These are phyloP conservation scores for Epirrhoe tristata DNA, from an alignment of 2,888 invertebrate genomes.

Conservation along the genomic window DNA sequence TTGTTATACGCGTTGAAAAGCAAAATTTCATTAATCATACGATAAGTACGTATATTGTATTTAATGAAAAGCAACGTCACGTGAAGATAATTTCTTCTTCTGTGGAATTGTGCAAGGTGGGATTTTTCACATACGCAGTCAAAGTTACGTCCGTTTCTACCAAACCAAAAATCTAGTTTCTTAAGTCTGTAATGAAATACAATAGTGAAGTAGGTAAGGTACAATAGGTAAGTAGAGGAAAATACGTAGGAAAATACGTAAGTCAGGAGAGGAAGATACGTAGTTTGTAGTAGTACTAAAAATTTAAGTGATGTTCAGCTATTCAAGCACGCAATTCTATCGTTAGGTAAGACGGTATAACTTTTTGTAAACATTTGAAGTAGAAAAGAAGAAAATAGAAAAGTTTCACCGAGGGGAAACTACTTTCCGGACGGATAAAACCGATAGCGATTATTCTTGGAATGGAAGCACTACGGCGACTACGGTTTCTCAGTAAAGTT, in stretches of 20 bases:
- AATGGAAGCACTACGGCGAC: neutral
- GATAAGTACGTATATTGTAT: neutral
- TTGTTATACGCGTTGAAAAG: neutral
- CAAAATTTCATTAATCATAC: slow-evolving; percentile 1
- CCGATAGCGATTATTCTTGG: slow-evolving; percentile 1
- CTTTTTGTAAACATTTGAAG: slow-evolving; percentile 37
- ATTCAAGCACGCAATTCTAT: slow-evolving; percentile 38
- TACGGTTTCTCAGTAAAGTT: slow-evolving; percentile 3
- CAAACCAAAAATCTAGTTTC: too few relatives aligned
- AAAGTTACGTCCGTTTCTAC: too few relatives aligned
- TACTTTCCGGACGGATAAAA: neutral
- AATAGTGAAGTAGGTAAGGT: too few relatives aligned
- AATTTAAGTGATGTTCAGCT: neutral
- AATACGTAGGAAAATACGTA: too few relatives aligned
- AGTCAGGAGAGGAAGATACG: too few relatives aligned
- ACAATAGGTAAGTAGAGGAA: too few relatives aligned
- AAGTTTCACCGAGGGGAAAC: slow-evolving; percentile 31
- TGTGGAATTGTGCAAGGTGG: too few relatives aligned
- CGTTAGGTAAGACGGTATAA: slow-evolving; percentile 43
- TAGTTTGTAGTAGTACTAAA: too few relatives aligned
- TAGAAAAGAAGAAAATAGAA: slow-evolving; percentile 11
- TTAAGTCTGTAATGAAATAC: too few relatives aligned
- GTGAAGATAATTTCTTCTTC: neutral
- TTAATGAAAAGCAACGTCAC: neutral
- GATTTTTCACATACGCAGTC: too few relatives aligned